A percentile compares a stretch with the other conserved stretches of the same genome.
Evolutionary conservation across 2,113 vertebrate genomes (phyloP).

Genomic region (Pygoscelis adeliae): DNA sequence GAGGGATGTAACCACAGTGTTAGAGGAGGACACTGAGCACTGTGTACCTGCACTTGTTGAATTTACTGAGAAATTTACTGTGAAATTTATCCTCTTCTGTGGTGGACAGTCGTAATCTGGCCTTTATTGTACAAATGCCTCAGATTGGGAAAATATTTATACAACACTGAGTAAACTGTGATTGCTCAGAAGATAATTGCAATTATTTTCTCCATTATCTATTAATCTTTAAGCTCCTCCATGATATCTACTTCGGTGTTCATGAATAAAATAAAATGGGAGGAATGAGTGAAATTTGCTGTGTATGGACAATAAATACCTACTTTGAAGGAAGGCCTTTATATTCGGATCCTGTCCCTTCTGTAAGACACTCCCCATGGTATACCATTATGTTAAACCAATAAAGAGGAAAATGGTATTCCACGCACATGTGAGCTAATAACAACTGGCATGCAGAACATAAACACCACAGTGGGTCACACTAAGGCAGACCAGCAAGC

Average conservation of each 20-base stretch:
- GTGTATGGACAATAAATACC: background rate
- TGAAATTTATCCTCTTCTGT: background rate
- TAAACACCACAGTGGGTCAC: slow-evolving; percentile 61
- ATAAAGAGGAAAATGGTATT: slow-evolving; percentile 64
- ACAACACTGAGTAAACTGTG: background rate
- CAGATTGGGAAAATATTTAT: background rate
- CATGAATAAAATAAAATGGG: background rate
- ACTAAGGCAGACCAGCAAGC: slow-evolving; percentile 45
- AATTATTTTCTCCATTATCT: background rate
- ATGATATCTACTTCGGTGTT: background rate
- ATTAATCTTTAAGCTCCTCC: background rate
- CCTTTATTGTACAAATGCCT: background rate
- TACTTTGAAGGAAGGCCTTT: slow-evolving; percentile 20
- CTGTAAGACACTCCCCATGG: slow-evolving; percentile 16
- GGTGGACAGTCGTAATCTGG: background rate
- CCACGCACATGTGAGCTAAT: slow-evolving; percentile 57
- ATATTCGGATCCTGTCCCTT: slow-evolving; percentile 6
- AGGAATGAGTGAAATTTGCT: background rate
- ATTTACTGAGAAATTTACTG: background rate
- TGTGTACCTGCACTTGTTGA: background rate
- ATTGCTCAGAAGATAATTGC: background rate
- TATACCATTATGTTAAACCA: slow-evolving; percentile 50
- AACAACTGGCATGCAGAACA: slow-evolving; percentile 71
- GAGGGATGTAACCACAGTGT: background rate
- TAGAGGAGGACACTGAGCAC: background rate